Conservation (phyloP, 2,888 invertebrate species). For the Eurytoma adleriae region DNA sequence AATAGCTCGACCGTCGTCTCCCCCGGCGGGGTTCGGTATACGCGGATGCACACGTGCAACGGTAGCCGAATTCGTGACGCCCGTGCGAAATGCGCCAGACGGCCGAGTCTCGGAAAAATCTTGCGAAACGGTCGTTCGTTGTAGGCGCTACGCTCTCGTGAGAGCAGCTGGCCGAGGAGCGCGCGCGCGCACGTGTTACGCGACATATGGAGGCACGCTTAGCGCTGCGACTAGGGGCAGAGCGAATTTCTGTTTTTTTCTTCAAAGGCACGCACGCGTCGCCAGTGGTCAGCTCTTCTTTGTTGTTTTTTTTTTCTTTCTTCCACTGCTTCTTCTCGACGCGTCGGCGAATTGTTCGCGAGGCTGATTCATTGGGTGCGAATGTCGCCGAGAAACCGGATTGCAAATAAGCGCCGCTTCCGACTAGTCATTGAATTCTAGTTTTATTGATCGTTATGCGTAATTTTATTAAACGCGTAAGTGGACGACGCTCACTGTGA, state of each 20-base stretch:
- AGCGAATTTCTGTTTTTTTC: too few species aligned
- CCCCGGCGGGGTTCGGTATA: too few species aligned
- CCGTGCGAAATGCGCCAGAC: neutral
- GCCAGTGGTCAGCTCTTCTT: too few species aligned
- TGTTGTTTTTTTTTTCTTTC: too few species aligned
- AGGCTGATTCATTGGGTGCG: conserved; percentile 14
- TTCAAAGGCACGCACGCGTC: too few species aligned
- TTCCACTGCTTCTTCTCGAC: too few species aligned
- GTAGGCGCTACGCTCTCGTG: too few species aligned
- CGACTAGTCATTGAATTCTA: too few species aligned
- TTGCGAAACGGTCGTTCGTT: neutral
- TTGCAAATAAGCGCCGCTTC: neutral
- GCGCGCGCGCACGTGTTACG: neutral
- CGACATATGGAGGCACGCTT: neutral
- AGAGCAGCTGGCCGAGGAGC: neutral
- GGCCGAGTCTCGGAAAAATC: neutral
- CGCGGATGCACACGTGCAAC: neutral
- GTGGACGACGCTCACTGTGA: too few species aligned
- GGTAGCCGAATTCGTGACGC: neutral
- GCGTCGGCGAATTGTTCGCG: neutral
- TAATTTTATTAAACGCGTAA: too few species aligned
- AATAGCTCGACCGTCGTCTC: too few species aligned
- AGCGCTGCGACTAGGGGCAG: neutral
- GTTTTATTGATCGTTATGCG: too few species aligned
- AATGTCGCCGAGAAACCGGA: conserved; percentile 8